A percentile compares a stretch with the other conserved stretches of the same genome.
These are phyloP conservation scores for Metallyticus violacea DNA, from an alignment of 2,888 invertebrate species.

Conservation along the genomic window DNA sequence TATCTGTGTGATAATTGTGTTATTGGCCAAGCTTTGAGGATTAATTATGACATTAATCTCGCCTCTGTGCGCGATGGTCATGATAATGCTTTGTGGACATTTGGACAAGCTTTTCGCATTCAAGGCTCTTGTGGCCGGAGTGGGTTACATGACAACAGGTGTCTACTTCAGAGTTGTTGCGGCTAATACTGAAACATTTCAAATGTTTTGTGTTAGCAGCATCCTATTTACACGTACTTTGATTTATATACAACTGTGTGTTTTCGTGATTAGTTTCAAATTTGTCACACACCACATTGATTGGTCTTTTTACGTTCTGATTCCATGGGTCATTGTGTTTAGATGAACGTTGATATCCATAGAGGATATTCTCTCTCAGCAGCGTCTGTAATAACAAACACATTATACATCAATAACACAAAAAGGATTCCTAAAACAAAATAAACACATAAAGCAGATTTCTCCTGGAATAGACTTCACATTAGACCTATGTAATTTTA, in stretches of 20 bases:
- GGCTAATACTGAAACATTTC: not conserved
- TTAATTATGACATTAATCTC: not conserved
- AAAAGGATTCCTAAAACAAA: no score
- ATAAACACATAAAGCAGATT: no score
- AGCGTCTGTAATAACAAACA: no score
- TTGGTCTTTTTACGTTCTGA: not conserved
- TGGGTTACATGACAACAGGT: not conserved
- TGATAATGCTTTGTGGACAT: not conserved
- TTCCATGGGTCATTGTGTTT: not conserved
- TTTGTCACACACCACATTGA: not conserved
- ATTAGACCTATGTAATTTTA: no score
- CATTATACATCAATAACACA: no score
- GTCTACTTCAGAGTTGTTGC: not conserved
- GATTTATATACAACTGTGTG: not conserved
- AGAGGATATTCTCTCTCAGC: no score
- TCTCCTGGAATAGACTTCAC: no score
- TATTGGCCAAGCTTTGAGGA: not conserved
- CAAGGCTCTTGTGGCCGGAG: not conserved
- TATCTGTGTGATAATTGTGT: not conserved
- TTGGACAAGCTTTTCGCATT: not conserved
- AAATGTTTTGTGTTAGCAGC: not conserved
- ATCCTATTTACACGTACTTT: no score
- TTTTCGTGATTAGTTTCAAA: not conserved
- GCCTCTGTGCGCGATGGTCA: not conserved
- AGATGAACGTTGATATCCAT: no score